Percentiles rank a stretch among this genome's conserved stretches.
Conservation (phyloP, 2,888 invertebrate genomes). For the Erebia epiphron region DNA sequence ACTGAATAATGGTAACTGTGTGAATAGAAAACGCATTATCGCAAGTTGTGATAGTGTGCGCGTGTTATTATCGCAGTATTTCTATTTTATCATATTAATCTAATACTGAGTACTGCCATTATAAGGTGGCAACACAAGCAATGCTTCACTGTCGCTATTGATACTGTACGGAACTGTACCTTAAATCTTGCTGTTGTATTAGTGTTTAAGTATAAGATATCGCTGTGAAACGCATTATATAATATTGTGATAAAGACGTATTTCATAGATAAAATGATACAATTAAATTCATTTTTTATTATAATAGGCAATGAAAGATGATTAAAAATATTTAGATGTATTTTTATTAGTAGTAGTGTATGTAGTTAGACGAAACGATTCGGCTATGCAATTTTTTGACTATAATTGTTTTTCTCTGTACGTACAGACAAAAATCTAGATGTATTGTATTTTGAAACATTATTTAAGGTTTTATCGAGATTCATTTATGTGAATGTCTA, state of each 20-base stretch:
- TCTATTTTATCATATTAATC: neutral
- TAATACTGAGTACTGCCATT: neutral
- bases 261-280: slow-evolving; percentile 28
- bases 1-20: too few species aligned
- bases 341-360: slow-evolving; percentile 1
- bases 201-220: slow-evolving; percentile 31
- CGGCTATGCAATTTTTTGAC: neutral
- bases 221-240: slow-evolving; percentile 37
- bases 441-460: neutral
- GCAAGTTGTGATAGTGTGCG: too few species aligned
- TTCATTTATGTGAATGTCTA: neutral
- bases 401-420: neutral
- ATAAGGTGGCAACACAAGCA: neutral
- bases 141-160: neutral
- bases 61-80: neutral
- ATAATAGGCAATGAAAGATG: neutral
- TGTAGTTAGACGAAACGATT: neutral
- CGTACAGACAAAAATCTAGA: neutral
- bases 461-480: neutral
- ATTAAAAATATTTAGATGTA: slow-evolving; percentile 3
- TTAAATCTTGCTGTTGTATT: slow-evolving; percentile 38
- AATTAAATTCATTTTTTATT: slow-evolving; percentile 13
- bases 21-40: too few species aligned
- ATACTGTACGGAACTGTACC: slow-evolving; percentile 17
- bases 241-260: slow-evolving; percentile 36